Evolutionary conservation across 64 coral and sea anemone species (phyloP), one percentile per base, ranked within the genome.

Genomic region (Cladopsammia gracilis): DNA sequence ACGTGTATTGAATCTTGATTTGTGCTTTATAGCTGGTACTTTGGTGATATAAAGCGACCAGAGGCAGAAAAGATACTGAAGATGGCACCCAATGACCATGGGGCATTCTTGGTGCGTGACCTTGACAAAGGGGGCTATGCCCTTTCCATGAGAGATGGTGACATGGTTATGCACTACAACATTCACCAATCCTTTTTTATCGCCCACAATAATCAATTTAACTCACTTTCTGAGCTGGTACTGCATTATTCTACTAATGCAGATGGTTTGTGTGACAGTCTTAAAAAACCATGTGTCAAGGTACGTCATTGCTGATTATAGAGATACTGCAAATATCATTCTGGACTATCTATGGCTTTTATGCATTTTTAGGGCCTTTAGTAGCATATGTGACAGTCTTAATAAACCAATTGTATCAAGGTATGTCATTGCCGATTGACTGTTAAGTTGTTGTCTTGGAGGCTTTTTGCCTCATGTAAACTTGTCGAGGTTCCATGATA

Each of bases 131-230:
- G 89, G 5, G 68, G 89, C 6, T 95, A 86, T 89, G 96, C 96
- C 48, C 56, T 98, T 19, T 98, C 96, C 3, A 85, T 98, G 61
- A 83, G 89, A 64, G 96, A 95, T 89, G 96, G 96, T 25, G 89
- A 98, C 83, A 78, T 88, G 51, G 75, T 92, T 52, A 98, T 95
- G 83, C 96, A 98, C 61, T 98, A 98, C 85, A 94, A 93, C 73
- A 98, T 98, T 56, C 88, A 92, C 1, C 92, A 80, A 6, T 95
- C 87, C 10, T 95, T 86, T 60, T 98, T 98, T 56, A 98, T 98
- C 57, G 92, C 96, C 62, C 84, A 90, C 18, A 76, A 94, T 23
- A 86, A 98, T 58, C 71, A 92, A 13, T 70, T 95, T 34, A 15
- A 57, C 15, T 76, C 93, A 3, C 89, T 98, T 64, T 92, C 91